phyloP scores from a whole-genome alignment of 2,888 invertebrate genomes.

The Drosophila quinaria region DNA sequence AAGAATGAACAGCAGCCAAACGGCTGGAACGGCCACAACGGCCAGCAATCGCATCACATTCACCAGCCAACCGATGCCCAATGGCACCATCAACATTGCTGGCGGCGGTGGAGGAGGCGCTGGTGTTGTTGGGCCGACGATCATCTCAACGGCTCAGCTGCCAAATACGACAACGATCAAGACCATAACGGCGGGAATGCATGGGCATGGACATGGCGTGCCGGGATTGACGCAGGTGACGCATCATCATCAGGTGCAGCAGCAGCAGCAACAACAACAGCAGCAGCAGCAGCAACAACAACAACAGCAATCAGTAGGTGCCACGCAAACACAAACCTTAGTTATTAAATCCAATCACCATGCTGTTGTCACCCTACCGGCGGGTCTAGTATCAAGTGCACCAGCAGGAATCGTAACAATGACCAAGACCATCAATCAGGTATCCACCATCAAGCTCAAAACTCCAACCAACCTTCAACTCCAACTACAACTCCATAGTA shows the following conservation, averaged over 20 bases:
- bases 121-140: slow-evolving; percentile 72
- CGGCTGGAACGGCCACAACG: slow-evolving; percentile 73
- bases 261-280: slow-evolving; percentile 66
- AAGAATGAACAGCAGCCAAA: slow-evolving; percentile 83
- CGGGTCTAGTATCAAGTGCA: slow-evolving; percentile 87
- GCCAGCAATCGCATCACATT: slow-evolving; percentile 88
- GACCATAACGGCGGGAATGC: slow-evolving; percentile 83
- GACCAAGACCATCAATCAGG: slow-evolving; percentile 87
- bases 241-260: slow-evolving; percentile 74
- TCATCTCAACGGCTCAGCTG: slow-evolving; percentile 86
- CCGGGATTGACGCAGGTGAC: slow-evolving; percentile 78
- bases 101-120: slow-evolving; percentile 64
- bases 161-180: slow-evolving; percentile 85
- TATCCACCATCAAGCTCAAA: slow-evolving; percentile 68
- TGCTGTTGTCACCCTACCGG: slow-evolving; percentile 87
- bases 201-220: slow-evolving; percentile 68
- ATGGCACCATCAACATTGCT: slow-evolving; percentile 89
- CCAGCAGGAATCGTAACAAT: slow-evolving; percentile 89
- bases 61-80: slow-evolving; percentile 89
- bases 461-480: slow-evolving; percentile 42
- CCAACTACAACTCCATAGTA: slow-evolving; percentile 23
- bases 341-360: slow-evolving; percentile 86
- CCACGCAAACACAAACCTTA: slow-evolving; percentile 86
- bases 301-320: slow-evolving; percentile 85
- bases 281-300: slow-evolving; percentile 74